Conservation (phyloP, 2,888 invertebrate species). For the Amitus sp. region DNA sequence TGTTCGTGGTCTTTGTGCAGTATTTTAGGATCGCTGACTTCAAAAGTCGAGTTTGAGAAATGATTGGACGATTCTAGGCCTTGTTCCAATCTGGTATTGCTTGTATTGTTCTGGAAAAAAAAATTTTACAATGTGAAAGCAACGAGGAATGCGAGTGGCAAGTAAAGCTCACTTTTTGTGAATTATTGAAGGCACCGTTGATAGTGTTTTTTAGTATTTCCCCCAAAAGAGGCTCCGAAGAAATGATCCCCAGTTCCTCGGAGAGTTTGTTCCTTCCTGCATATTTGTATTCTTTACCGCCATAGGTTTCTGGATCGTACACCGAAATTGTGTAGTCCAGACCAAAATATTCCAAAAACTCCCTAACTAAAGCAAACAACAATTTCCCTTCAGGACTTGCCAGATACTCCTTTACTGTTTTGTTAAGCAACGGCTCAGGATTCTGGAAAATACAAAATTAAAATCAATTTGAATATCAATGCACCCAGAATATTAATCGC, state of each 20-base stretch:
- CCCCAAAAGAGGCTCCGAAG: constrained; percentile 58
- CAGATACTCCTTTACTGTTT: constrained; percentile 70
- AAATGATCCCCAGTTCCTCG: constrained; percentile 61
- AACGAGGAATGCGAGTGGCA: too few relatives aligned
- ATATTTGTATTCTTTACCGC: constrained; percentile 73
- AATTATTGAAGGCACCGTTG: constrained; percentile 56
- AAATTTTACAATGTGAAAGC: not conserved
- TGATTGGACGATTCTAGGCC: constrained; percentile 48
- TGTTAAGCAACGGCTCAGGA: constrained; percentile 68
- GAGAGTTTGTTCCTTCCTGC: constrained; percentile 68
- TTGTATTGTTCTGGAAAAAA: constrained; percentile 48
- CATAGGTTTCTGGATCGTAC: constrained; percentile 82
- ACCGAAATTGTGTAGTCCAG: constrained; percentile 83
- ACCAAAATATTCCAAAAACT: constrained; percentile 84
- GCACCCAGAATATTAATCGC: too few relatives aligned
- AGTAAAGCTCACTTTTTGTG: constrained; percentile 55
- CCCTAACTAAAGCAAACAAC: constrained; percentile 76
- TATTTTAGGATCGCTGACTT: constrained; percentile 57
- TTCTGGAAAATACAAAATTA: constrained; percentile 53
- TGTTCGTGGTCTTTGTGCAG: too few relatives aligned
- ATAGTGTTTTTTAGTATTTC: constrained; percentile 60
- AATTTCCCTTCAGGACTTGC: constrained; percentile 71
- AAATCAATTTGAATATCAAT: too few relatives aligned
- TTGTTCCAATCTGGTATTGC: constrained; percentile 50
- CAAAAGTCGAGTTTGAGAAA: constrained; percentile 58